phyloP scores from a whole-genome alignment of 2,888 invertebrate species.

The Vesta saturnalis region DNA sequence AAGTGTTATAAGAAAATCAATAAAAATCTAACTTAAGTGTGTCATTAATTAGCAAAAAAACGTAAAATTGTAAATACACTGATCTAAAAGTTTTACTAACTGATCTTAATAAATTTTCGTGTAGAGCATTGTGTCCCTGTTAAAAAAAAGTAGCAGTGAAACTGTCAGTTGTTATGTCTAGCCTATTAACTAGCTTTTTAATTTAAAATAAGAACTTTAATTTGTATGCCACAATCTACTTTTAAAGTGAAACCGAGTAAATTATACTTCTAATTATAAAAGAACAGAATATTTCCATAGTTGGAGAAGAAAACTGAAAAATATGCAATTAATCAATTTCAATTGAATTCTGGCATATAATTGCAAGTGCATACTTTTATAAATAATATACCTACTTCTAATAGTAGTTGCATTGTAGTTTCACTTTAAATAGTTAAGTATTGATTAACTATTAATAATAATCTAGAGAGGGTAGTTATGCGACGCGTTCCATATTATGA shows the following conservation, averaged over 20 bases:
- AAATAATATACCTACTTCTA: no score
- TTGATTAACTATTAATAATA: no score
- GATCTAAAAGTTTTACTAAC: no score
- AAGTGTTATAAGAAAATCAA: no score
- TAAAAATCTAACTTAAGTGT: no score
- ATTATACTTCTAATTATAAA: slow-evolving; percentile 17
- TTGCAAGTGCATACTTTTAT: slow-evolving; percentile 23
- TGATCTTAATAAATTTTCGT: no score
- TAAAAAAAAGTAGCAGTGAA: neutral
- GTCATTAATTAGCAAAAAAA: no score
- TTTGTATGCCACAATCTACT: slow-evolving; percentile 2
- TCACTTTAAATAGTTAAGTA: neutral
- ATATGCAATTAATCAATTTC: slow-evolving; percentile 26
- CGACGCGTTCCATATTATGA: no score
- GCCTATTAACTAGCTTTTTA: neutral
- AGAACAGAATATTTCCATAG: slow-evolving; percentile 14
- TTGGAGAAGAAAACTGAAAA: slow-evolving; percentile 24
- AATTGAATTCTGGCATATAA: slow-evolving; percentile 22
- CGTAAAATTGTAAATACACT: no score
- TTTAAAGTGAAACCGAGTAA: slow-evolving; percentile 4
- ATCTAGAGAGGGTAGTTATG: no score
- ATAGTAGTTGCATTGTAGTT: neutral
- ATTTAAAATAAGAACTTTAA: neutral
- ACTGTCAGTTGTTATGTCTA: neutral
- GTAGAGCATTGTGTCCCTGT: no score